Evolutionary conservation across 2,888 invertebrate genomes (phyloP).

Genomic region (Sepioteuthis lessoniana): DNA sequence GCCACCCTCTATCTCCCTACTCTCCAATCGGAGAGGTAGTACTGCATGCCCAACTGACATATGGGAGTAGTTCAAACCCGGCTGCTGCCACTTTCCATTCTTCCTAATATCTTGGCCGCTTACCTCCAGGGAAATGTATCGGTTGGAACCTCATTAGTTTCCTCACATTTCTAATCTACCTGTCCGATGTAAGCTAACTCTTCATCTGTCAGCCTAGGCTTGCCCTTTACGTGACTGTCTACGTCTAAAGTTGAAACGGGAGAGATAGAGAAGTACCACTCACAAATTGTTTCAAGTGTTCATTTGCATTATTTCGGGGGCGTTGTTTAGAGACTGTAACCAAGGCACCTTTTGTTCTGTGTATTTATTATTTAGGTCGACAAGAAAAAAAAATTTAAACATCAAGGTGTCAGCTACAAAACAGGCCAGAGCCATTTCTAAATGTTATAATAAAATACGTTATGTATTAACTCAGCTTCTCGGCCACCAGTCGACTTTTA

Average conservation of each 20-base stretch:
- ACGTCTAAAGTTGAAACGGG: neutral
- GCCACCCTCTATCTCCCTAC: too few species aligned
- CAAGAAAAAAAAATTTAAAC: too few species aligned
- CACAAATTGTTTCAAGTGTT: neutral
- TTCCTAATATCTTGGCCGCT: neutral
- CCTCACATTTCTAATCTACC: neutral
- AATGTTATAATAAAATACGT: too few species aligned
- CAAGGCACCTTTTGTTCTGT: too few species aligned
- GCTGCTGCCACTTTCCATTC: neutral
- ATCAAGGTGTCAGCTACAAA: too few species aligned
- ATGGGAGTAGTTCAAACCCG: neutral
- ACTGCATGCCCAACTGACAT: neutral
- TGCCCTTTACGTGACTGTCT: neutral
- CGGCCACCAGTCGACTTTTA: too few species aligned
- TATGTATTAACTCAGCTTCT: too few species aligned
- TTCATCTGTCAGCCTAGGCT: neutral
- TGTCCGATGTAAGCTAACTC: neutral
- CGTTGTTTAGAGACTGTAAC: neutral
- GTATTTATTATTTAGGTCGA: too few species aligned
- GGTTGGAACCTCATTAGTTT: conserved; percentile 7
- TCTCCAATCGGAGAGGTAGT: too few species aligned
- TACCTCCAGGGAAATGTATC: neutral
- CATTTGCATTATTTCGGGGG: neutral
- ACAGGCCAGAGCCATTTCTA: too few species aligned
- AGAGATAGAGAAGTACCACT: neutral